Evolutionary conservation across 2,113 vertebrate species (phyloP), one percentile per base, ranked within the genome.

Genomic region (Lepus timidus): DNA sequence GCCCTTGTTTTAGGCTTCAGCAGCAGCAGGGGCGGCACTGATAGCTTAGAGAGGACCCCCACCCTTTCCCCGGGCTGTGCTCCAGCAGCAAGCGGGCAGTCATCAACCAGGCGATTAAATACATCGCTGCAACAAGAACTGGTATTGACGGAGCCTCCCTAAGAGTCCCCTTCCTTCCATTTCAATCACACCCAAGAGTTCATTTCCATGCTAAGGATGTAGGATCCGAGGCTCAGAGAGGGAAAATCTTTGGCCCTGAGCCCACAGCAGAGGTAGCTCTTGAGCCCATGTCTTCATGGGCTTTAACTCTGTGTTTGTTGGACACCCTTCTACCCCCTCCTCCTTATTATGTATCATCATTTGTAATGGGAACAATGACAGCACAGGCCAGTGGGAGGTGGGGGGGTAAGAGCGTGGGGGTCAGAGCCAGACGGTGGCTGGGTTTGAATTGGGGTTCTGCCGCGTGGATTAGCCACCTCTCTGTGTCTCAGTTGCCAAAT

Each of bases 401-500:
- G 49, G 88, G 44, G 33, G 22, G 39, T 75, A 73, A 65, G 23
- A 55, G 9, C 0, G 0, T 51, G 51, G 44, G 17, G 39, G 61
- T 51, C n/a, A 81, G 70, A 64, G 68, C 6, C 31, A 52, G 85
- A 65, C 1, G 51, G 25, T 27, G 81, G 17, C n/a, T 64, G 27
- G 25, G 31, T 33, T 95, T 44, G 73, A 84, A 74, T 58, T 80
- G 68, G 62, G 82, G 51, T 23, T 74, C 44, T 75, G 20, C 12
- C 11, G 27, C 80, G 79, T 67, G 27, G 51, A 14, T 31, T 64
- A 74, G 49, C 88, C 55, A 76, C 19, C 0, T 91, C 51, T 88
- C 29, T 94, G 36, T 64, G 39, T 62, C 20, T 91, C 64, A 44
- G n/a, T 86, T 96, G 76, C 89, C 39, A 78, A 90, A 81, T 74